Percentiles rank a stretch among this genome's conserved stretches.
phyloP scores from a whole-genome alignment of 1,140 invertebrate species.

The Ganaspis sp. region DNA sequence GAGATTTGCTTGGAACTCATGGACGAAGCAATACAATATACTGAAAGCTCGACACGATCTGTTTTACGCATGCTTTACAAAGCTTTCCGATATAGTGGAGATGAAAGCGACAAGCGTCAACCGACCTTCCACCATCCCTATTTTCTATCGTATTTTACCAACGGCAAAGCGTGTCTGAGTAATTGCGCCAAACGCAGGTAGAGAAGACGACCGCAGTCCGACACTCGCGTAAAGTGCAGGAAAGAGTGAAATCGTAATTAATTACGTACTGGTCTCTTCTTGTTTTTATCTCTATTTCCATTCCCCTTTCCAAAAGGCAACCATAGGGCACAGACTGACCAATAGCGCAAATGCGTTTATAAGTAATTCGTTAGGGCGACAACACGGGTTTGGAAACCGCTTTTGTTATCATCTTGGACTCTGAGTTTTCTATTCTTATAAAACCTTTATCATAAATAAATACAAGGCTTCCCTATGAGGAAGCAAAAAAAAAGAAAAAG shows the following conservation, averaged over 20 bases:
- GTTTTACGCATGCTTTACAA: background rate
- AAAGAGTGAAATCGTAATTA: constrained; percentile 70
- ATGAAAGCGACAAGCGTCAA: constrained; percentile 24
- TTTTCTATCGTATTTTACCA: constrained; percentile 23
- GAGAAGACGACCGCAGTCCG: constrained; percentile 41
- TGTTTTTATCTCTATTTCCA: background rate
- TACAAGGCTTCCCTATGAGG: too few relatives aligned
- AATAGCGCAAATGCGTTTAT: constrained; percentile 18
- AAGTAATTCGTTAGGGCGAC: constrained; percentile 2
- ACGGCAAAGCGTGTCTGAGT: constrained; percentile 16
- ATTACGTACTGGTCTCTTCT: constrained; percentile 57
- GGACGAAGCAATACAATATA: background rate
- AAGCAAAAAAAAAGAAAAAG: too few relatives aligned
- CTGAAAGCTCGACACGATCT: background rate
- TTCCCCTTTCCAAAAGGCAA: background rate
- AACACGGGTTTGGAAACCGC: background rate
- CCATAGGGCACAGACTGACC: constrained; percentile 1
- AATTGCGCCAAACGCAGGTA: constrained; percentile 20
- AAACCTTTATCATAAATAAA: too few relatives aligned
- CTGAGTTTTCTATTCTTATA: background rate
- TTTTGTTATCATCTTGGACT: background rate
- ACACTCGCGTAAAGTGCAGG: constrained; percentile 65
- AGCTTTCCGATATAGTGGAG: constrained; percentile 15
- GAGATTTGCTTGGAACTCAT: background rate
- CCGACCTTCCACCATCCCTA: constrained; percentile 1